Percentiles rank a stretch among this genome's conserved stretches.
Evolutionary conservation across 2,113 vertebrate species (phyloP).

Genomic region (Callospermophilus lateralis): DNA sequence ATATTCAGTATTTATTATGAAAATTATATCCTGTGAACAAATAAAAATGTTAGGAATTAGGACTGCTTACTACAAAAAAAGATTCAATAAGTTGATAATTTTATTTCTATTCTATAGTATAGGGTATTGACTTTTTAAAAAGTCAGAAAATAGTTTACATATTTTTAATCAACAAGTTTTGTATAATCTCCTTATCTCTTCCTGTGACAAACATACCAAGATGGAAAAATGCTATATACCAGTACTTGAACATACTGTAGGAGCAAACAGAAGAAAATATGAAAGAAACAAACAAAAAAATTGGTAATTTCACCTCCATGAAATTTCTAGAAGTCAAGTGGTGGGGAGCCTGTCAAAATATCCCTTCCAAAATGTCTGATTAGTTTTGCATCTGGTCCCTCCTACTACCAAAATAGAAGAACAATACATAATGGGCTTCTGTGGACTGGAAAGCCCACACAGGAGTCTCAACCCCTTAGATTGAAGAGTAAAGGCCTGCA

Average conservation of each 20-base stretch:
- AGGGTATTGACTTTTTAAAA: neutral
- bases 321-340: neutral
- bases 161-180: neutral
- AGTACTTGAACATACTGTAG: neutral
- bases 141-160: neutral
- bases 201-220: neutral
- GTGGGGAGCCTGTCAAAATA: neutral
- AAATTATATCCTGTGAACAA: neutral
- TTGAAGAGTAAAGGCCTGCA: neutral
- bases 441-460: neutral
- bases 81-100: neutral
- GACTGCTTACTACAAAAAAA: neutral
- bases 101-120: neutral
- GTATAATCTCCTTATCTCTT: neutral
- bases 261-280: neutral
- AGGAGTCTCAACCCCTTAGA: neutral
- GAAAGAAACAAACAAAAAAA: neutral
- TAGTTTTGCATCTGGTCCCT: neutral
- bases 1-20: conserved; percentile 1
- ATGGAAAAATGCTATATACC: neutral
- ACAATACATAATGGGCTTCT: neutral
- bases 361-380: neutral
- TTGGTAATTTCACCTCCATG: neutral
- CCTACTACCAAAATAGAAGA: neutral
- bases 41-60: neutral